Evolutionary conservation across 1,140 invertebrate genomes (phyloP).

Genomic region (Asbolus verrucosus): DNA sequence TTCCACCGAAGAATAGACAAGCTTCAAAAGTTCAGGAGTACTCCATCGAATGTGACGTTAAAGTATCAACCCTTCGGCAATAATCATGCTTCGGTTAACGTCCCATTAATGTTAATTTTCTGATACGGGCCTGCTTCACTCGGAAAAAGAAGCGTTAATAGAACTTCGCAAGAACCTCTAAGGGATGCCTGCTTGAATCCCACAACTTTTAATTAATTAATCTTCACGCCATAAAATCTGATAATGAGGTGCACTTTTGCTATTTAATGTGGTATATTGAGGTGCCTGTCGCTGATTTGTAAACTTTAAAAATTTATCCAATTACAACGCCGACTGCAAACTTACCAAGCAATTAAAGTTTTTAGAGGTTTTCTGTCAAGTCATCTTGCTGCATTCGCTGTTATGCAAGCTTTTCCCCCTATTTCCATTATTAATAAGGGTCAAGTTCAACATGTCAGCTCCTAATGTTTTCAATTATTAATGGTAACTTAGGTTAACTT

Average conservation of each 20-base stretch:
- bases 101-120: conserved; percentile 19
- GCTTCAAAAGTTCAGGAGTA: conserved; percentile 11
- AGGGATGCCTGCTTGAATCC: no score
- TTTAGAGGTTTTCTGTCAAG: not conserved
- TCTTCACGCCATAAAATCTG: conserved; percentile 3
- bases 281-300: conserved; percentile 11
- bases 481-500: not conserved
- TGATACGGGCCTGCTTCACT: no score
- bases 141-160: not conserved
- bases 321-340: conserved; percentile 19
- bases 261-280: conserved; percentile 8
- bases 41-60: conserved; percentile 9
- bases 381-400: conserved; percentile 2
- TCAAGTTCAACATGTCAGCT: conserved; percentile 11
- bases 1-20: conserved; percentile 27
- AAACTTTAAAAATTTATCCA: conserved; percentile 16
- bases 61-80: conserved; percentile 14
- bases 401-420: not conserved
- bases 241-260: conserved; percentile 24
- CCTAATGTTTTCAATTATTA: conserved; percentile 11
- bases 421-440: conserved; percentile 11
- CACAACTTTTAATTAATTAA: conserved; percentile 36
- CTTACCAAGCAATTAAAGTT: conserved; percentile 34
- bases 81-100: not conserved
- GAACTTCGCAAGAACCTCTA: no score